Evolutionary conservation across 2,888 invertebrate species (phyloP).

Genomic region (Drosophila picticornis): DNA sequence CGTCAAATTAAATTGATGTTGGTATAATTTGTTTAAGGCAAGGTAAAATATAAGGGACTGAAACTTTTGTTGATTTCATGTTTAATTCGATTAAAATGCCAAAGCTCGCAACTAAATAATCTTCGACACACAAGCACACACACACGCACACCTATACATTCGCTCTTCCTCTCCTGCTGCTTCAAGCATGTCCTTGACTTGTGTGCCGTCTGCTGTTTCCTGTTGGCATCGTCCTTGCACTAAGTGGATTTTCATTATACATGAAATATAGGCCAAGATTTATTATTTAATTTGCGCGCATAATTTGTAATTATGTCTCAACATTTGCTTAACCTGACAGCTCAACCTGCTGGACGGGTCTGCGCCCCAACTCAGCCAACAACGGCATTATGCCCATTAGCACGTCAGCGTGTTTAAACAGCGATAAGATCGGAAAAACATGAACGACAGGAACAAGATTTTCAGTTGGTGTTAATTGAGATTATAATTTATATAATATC

Average conservation of each 20-base stretch:
- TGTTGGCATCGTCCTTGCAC: constrained; percentile 27
- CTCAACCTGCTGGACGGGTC: constrained; percentile 5
- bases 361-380: constrained; percentile 2
- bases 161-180: not conserved
- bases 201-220: constrained; percentile 8
- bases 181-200: constrained; percentile 28
- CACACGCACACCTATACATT: constrained; percentile 3
- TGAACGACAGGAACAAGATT: not conserved
- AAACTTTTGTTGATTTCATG: constrained; percentile 23
- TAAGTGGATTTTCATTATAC: constrained; percentile 69
- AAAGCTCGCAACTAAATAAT: constrained; percentile 47
- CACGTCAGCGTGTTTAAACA: constrained; percentile 4
- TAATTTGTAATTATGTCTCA: constrained; percentile 67
- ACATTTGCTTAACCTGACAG: constrained; percentile 48
- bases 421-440: not conserved
- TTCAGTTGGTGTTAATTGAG: not conserved
- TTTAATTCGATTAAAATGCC: constrained; percentile 50
- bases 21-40: constrained; percentile 32
- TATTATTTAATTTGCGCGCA: constrained; percentile 67
- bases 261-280: constrained; percentile 46
- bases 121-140: constrained; percentile 38
- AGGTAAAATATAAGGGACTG: constrained; percentile 45
- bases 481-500: not conserved
- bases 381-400: constrained; percentile 35
- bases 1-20: constrained; percentile 16